Evolutionary conservation across 2,888 invertebrate species (phyloP).

Genomic region (Drosophila stalkeri): DNA sequence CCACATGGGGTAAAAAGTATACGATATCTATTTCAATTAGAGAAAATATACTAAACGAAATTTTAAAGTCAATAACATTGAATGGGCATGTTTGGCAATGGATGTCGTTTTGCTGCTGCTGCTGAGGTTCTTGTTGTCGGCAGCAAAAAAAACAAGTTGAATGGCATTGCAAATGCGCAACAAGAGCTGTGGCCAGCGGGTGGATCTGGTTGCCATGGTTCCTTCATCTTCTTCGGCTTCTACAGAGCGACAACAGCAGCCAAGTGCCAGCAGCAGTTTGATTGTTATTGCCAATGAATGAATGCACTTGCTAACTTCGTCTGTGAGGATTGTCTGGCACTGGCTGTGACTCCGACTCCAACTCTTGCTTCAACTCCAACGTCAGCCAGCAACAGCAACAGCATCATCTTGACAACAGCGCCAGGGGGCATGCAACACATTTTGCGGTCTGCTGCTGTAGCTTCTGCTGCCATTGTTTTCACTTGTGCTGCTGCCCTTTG

Average conservation of each 20-base stretch:
- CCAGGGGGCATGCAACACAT: constrained; percentile 72
- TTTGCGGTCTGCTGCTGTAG: constrained; percentile 71
- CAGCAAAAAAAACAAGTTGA: constrained; percentile 68
- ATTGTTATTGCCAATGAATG: constrained; percentile 81
- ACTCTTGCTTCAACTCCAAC: neutral
- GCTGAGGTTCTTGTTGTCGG: constrained; percentile 20
- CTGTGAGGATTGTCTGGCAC: constrained; percentile 57
- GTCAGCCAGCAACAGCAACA: constrained; percentile 2
- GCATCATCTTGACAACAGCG: constrained; percentile 33
- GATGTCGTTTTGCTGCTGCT: constrained; percentile 15
- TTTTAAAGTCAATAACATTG: constrained; percentile 66
- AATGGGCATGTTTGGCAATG: constrained; percentile 44
- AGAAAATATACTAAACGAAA: constrained; percentile 49
- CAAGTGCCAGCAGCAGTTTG: constrained; percentile 75
- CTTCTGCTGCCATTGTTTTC: constrained; percentile 66
- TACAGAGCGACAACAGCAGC: constrained; percentile 27
- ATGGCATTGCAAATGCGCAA: constrained; percentile 72
- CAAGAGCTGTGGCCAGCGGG: constrained; percentile 50
- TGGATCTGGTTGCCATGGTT: constrained; percentile 15
- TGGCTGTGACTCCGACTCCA: constrained; percentile 17
- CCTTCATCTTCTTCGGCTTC: neutral
- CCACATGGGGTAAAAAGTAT: constrained; percentile 49
- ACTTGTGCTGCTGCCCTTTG: constrained; percentile 55
- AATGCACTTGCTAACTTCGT: constrained; percentile 74
- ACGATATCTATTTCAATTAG: constrained; percentile 37